A percentile compares a stretch with the other conserved stretches of the same genome.
phyloP scores from a whole-genome alignment of 2,113 vertebrate species.

The Syngnathus floridae region DNA sequence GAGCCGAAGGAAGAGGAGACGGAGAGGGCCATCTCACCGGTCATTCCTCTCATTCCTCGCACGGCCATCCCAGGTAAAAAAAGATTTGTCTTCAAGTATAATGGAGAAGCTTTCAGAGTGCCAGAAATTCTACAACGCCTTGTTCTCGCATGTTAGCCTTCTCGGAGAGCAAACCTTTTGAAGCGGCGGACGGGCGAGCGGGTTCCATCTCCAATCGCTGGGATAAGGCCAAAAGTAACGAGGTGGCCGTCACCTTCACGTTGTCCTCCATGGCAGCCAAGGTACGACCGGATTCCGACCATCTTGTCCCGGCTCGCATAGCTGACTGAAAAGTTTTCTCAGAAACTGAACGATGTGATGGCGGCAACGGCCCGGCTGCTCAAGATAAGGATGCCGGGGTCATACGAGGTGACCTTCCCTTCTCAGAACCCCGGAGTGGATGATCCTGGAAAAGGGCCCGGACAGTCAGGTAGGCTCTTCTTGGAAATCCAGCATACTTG shows the following conservation, averaged over 20 bases:
- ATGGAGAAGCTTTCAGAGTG: not conserved
- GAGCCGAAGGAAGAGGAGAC: slow-evolving; percentile 82
- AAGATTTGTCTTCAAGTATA: not conserved
- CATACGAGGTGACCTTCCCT: slow-evolving; percentile 89
- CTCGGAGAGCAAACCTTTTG: slow-evolving; percentile 78
- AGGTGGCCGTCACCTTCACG: slow-evolving; percentile 91
- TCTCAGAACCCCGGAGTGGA: slow-evolving; percentile 66
- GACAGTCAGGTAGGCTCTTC: slow-evolving; percentile 67
- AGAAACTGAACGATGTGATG: slow-evolving; percentile 96
- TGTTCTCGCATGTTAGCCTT: slow-evolving; percentile 69
- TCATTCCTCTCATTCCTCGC: slow-evolving; percentile 92
- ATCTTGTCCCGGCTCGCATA: not conserved
- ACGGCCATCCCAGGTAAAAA: slow-evolving; percentile 85
- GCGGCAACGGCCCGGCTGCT: slow-evolving; percentile 90
- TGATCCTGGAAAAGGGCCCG: slow-evolving; percentile 68
- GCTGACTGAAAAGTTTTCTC: slow-evolving; percentile 12
- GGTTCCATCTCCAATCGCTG: slow-evolving; percentile 71
- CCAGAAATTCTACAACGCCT: not conserved
- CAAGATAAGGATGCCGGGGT: slow-evolving; percentile 88
- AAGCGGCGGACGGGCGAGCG: slow-evolving; percentile 67
- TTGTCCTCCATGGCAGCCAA: slow-evolving; percentile 90
- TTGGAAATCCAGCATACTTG: not conserved
- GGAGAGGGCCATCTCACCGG: slow-evolving; percentile 86
- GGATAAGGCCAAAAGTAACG: slow-evolving; percentile 87
- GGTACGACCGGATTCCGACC: slow-evolving; percentile 60